A percentile compares a stretch with the other conserved stretches of the same genome.
phyloP scores from a whole-genome alignment of 2,113 vertebrate species.

The Phoenicopterus ruber region DNA sequence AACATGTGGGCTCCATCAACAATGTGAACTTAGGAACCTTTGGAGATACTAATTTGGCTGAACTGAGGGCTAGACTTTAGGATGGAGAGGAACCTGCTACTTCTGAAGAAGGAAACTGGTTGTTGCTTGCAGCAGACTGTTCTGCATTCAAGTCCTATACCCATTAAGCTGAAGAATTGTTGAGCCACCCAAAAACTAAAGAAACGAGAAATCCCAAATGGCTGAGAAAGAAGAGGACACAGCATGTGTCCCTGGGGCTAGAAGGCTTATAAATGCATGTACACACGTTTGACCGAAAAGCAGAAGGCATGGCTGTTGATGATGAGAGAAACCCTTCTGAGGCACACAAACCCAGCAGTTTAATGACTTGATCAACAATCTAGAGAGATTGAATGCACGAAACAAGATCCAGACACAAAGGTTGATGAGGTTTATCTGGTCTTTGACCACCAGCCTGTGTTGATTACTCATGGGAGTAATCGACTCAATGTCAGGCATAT shows the following conservation, averaged over 20 bases:
- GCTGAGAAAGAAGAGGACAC: background rate
- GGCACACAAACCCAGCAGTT: background rate
- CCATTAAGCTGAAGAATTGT: background rate
- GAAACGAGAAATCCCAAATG: background rate
- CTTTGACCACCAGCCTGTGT: background rate
- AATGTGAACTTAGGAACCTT: background rate
- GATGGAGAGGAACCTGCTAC: background rate
- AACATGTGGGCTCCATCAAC: background rate
- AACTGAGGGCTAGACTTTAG: background rate
- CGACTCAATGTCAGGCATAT: background rate
- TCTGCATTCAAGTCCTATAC: background rate
- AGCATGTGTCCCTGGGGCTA: background rate
- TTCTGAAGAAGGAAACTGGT: background rate
- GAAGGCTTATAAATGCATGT: background rate
- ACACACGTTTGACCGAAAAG: background rate
- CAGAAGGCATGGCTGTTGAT: background rate
- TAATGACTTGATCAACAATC: background rate
- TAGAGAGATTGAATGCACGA: background rate
- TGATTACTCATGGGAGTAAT: background rate
- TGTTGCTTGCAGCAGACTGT: background rate
- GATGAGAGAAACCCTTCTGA: background rate
- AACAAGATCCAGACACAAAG: background rate
- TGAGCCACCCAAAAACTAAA: background rate
- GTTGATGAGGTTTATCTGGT: background rate
- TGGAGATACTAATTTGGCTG: background rate